phyloP scores from a whole-genome alignment of 2,113 vertebrate species.

The Terrapene triunguis region DNA sequence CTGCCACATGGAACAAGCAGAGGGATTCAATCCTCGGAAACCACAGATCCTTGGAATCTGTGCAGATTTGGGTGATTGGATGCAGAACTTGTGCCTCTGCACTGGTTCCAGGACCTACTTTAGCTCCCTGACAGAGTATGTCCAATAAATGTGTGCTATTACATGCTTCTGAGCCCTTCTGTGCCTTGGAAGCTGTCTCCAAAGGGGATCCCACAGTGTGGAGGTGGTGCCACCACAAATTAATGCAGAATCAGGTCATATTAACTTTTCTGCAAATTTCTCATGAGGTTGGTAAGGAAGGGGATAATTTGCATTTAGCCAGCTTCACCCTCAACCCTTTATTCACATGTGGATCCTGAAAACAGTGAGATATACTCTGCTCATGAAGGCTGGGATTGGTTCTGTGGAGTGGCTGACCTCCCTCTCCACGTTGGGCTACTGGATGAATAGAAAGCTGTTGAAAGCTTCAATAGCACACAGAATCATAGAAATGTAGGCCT shows the following conservation, averaged over 20 bases:
- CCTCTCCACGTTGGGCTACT: not conserved
- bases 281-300: not conserved
- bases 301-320: not conserved
- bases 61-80: not conserved
- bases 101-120: not conserved
- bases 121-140: not conserved
- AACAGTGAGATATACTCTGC: not conserved
- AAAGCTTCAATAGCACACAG: not conserved
- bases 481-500: not conserved
- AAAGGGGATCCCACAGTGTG: not conserved
- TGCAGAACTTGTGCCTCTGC: not conserved
- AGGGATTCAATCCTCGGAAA: not conserved
- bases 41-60: not conserved
- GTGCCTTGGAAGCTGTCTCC: not conserved
- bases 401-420: not conserved
- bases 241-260: not conserved
- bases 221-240: not conserved
- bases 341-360: not conserved
- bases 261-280: not conserved
- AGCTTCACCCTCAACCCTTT: rapidly evolving
- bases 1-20: not conserved
- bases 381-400: not conserved
- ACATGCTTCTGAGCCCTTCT: not conserved
- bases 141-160: not conserved
- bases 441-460: not conserved